Evolutionary conservation across 2,113 vertebrate genomes (phyloP).

Genomic region (Noctilio leporinus): DNA sequence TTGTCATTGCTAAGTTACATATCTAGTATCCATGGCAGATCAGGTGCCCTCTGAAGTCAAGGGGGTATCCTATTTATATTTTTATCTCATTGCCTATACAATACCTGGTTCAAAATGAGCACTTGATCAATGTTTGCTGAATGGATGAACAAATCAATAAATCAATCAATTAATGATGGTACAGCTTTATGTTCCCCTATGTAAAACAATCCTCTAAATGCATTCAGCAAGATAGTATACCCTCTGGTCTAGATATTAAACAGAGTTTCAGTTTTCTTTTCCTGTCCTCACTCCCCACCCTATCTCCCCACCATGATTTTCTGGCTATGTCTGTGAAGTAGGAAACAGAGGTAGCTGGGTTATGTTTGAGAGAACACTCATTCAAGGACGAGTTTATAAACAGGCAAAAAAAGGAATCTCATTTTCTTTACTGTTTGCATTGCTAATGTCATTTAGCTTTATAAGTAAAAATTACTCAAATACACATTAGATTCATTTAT

Average conservation of each 20-base stretch:
- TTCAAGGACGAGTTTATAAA: neutral
- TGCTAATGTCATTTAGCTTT: slow-evolving; percentile 4
- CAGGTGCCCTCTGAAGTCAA: neutral
- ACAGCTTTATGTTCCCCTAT: neutral
- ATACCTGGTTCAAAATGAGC: neutral
- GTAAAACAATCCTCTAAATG: neutral
- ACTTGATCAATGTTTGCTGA: neutral
- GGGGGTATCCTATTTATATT: neutral
- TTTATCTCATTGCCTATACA: neutral
- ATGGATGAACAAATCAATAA: neutral
- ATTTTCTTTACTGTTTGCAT: neutral
- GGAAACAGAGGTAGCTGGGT: neutral
- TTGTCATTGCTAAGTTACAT: neutral
- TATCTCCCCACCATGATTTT: neutral
- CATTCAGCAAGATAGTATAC: neutral
- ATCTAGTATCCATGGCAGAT: neutral
- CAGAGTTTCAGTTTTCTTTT: neutral
- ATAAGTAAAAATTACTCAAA: neutral
- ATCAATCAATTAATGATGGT: neutral
- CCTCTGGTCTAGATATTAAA: neutral
- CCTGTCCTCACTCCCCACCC: neutral
- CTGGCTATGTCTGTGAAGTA: neutral
- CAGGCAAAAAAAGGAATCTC: neutral
- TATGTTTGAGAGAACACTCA: neutral
- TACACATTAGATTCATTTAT: neutral